Base-by-base conservation (phyloP, 2,113 vertebrate genomes). In the Micromys minutus region DNA sequence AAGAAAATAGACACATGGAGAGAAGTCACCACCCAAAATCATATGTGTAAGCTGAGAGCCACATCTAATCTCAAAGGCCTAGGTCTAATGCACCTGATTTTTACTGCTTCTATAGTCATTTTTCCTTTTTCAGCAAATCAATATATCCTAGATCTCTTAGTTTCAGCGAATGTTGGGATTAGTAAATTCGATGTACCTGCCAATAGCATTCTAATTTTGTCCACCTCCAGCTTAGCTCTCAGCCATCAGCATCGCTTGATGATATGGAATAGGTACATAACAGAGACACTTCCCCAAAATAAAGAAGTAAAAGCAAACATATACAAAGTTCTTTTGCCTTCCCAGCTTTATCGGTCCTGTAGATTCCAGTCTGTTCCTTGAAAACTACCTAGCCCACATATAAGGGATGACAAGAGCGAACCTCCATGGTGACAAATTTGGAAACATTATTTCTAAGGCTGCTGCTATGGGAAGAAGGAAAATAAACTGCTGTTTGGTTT, bases 331-430 rank as follows among this genome's bases (percentile, higher is more conserved):
- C 9, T 50, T 2, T 79, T 17, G 50, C 57, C 61, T 90, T n/a
- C 77, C 22, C 0, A 29, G 39, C 65, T 93, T 75, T 34, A 7
- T 67, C 63, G 34, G 90, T 8, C 55, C 16, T 26, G 1, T 52
- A 87, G 50, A 87, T 95, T 94, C 77, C 29, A 92, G 79, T 26
- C 80, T 90, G 81, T 69, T 67, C 72, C 34, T 72, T 91, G 87
- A 39, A 93, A 87, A 92, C 55, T 1, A 84, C 67, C 9, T 2
- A 92, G 57, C 10, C 39, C 55, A 96, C 31, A 69, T 74, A 75
- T 42, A 83, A 93, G 96, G 86, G 5, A 3, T 92, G 59, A 72
- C 15, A 69, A 89, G 22, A 87, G 52, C 94, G 93, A 89, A 61
- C 2, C 7, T 86, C 39, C 67, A 9, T 36, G 57, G 22, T 63